A percentile compares a stretch with the other conserved stretches of the same genome.
These are phyloP conservation scores for Cherax quadricarinatus DNA, from an alignment of 1,140 invertebrate species.

Conservation along the genomic window DNA sequence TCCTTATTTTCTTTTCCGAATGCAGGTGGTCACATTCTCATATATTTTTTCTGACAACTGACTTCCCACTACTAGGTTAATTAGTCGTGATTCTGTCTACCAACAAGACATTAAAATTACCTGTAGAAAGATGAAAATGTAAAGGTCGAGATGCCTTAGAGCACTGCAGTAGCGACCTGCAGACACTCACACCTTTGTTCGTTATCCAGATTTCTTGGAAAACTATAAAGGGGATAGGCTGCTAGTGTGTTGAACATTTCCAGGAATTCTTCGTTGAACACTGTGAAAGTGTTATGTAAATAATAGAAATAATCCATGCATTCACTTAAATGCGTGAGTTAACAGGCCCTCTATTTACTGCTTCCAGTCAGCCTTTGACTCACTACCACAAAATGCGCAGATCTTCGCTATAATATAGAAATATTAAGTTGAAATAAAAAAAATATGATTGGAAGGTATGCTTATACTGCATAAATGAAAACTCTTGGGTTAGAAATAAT, in stretches of 20 bases:
- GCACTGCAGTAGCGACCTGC: no score
- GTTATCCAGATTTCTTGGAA: no score
- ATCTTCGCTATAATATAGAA: not conserved
- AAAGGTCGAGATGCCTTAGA: no score
- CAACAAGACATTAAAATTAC: no score
- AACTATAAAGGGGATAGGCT: no score
- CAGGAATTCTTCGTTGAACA: not conserved
- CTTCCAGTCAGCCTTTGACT: not conserved
- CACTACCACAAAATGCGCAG: not conserved
- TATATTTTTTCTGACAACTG: no score
- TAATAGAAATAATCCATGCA: not conserved
- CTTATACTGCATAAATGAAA: slow-evolving; percentile 34
- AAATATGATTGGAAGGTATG: not conserved
- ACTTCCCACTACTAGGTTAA: no score
- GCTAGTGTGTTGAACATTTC: not conserved
- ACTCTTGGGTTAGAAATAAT: not conserved
- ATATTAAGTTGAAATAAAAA: slow-evolving; percentile 9
- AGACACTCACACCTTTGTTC: no score
- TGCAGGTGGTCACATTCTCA: no score
- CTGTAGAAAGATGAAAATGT: no score
- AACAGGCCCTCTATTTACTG: not conserved
- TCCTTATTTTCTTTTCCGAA: no score
- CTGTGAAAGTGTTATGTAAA: not conserved
- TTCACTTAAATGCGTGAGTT: not conserved
- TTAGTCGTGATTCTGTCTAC: no score